phyloP scores from a whole-genome alignment of 2,113 vertebrate genomes.

The Gymnarchus niloticus region DNA sequence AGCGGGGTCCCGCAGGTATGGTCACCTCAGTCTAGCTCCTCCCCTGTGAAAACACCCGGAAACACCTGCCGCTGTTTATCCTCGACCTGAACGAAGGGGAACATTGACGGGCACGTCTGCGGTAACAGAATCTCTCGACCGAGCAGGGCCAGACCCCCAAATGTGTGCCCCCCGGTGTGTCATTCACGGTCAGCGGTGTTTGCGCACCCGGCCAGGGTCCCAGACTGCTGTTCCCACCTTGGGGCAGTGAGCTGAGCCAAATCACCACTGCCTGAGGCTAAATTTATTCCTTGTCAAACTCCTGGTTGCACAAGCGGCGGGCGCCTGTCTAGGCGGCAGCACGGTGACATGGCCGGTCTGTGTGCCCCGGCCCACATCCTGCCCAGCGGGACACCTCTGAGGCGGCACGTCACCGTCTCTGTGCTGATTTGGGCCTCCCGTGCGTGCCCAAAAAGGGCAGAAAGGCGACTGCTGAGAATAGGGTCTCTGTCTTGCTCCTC shows the following conservation, averaged over 20 bases:
- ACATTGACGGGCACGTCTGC: not conserved
- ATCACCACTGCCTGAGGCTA: not conserved
- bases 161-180: not conserved
- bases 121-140: not conserved
- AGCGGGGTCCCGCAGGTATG: conserved; percentile 83
- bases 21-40: not conserved
- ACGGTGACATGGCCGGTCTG: not conserved
- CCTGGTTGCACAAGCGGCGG: not conserved
- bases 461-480: not conserved
- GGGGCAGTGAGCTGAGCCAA: not conserved
- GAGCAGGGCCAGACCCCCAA: not conserved
- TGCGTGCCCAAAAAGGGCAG: not conserved
- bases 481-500: not conserved
- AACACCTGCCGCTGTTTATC: not conserved
- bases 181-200: not conserved
- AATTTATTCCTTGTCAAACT: conserved; percentile 5
- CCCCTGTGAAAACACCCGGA: not conserved
- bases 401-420: not conserved
- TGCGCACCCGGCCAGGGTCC: not conserved
- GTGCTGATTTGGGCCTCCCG: not conserved
- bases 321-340: not conserved
- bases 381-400: not conserved
- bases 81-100: not conserved
- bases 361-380: not conserved
- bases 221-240: not conserved